Base-by-base conservation (phyloP, 1,140 invertebrate genomes). In the Ostrea denselamellosa region DNA sequence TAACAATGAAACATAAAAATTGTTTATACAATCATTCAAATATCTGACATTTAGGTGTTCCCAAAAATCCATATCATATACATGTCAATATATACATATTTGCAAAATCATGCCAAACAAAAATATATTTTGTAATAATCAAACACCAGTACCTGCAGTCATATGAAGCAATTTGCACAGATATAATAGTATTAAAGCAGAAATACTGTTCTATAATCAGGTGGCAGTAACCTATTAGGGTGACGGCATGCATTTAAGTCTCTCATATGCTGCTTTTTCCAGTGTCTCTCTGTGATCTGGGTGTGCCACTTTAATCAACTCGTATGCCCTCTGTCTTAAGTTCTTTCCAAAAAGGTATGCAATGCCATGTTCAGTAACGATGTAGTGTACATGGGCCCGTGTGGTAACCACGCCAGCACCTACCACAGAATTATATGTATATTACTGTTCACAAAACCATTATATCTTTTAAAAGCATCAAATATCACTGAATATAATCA, bases 341-440 rank as follows among this genome's bases (percentile, higher is more conserved):
- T 96, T 97, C 94, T 98, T 98, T 28, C 98, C 98, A 95, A 98
- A 99, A 9, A 99, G 95, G 88, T 97, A 96, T 0, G 98, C 98
- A 89, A 99, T 98, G 52, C 98, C 98, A 91, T 97, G 96, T 93
- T 99, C 98, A 0, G 98, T 99, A 0, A 99, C 98, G 8, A 99
- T 96, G 93, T 99, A 99, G 89, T 98, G 97, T 0, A 98, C 97
- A 92, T 99, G 97, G 2, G 98, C 98, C 92, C 98, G 96, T 0
- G 97, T 97, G 2, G 98, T 99, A 5, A 99, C 98, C 19, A 99
- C 98, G 77, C 98, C 98, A 90, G 97, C 98, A 91, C 98, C 98
- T 98, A 92, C 10, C 90, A 92, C 5, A n/a, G 83, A 71, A 81
- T 44, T 44, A 44, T 44, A 44, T 44, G 34, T 44, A 44, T 44